phyloP scores from a whole-genome alignment of 2,888 invertebrate species.

The Lordiphosa andalusiaca region DNA sequence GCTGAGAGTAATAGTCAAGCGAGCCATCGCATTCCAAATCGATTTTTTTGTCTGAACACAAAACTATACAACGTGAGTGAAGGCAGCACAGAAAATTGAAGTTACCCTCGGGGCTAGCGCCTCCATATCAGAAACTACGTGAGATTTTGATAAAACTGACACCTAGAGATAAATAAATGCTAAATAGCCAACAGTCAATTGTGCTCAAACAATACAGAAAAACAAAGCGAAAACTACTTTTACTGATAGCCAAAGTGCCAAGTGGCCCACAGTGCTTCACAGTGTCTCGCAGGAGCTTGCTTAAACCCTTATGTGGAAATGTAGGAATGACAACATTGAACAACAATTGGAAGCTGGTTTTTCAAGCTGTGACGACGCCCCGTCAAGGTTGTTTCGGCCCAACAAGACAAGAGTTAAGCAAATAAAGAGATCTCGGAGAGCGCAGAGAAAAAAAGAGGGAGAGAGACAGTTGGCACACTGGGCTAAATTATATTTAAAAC shows the following conservation, averaged over 20 bases:
- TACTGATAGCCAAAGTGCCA: slow-evolving; percentile 23
- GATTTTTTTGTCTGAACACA: slow-evolving; percentile 36
- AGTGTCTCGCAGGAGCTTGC: slow-evolving; percentile 4
- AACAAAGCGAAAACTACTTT: slow-evolving; percentile 31
- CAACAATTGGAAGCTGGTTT: slow-evolving; percentile 55
- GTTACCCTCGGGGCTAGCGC: slow-evolving; percentile 27
- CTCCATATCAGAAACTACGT: slow-evolving; percentile 26
- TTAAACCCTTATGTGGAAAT: too few relatives aligned
- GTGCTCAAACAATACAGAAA: slow-evolving; percentile 7
- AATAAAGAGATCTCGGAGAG: slow-evolving; percentile 5
- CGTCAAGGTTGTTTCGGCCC: slow-evolving; percentile 48
- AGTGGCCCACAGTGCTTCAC: background rate
- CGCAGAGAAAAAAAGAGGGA: background rate
- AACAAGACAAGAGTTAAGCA: slow-evolving; percentile 14
- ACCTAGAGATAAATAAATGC: slow-evolving; percentile 27
- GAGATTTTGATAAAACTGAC: slow-evolving; percentile 38
- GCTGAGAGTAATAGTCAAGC: slow-evolving; percentile 57
- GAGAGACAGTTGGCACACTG: slow-evolving; percentile 8
- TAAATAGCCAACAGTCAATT: slow-evolving; percentile 21
- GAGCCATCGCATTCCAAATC: slow-evolving; percentile 48
- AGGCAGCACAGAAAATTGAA: slow-evolving; percentile 56
- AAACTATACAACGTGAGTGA: slow-evolving; percentile 55
- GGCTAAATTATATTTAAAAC: slow-evolving; percentile 1
- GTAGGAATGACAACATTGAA: slow-evolving; percentile 1
- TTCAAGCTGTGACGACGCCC: slow-evolving; percentile 27